A percentile compares a stretch with the other conserved stretches of the same genome.
These are phyloP conservation scores for Pachyuromys duprasi DNA, from an alignment of 2,797 vertebrate genomes.

Conservation along the genomic window DNA sequence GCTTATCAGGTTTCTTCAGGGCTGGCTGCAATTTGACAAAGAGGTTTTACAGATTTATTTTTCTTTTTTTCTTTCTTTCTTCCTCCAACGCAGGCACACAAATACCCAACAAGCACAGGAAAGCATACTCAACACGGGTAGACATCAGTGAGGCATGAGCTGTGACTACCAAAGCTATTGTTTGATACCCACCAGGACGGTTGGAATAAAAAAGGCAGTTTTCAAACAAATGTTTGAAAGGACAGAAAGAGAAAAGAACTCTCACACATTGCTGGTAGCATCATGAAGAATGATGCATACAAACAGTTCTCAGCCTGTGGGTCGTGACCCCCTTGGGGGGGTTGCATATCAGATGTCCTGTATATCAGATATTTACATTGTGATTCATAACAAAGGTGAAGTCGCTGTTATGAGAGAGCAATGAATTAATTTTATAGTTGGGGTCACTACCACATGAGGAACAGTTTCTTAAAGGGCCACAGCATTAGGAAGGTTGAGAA, in stretches of 20 bases:
- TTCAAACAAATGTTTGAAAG: neutral
- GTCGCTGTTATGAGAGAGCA: neutral
- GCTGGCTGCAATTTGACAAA: no score
- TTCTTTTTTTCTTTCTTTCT: neutral
- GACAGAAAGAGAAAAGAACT: neutral
- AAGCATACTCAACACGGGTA: neutral
- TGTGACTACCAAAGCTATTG: neutral
- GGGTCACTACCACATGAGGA: neutral
- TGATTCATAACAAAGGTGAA: neutral
- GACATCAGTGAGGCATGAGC: neutral
- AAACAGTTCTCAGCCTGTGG: no score
- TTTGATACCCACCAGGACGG: neutral
- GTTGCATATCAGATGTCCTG: neutral
- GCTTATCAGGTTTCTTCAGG: no score
- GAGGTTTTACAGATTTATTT: neutral
- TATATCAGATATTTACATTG: neutral
- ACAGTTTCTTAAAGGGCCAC: neutral
- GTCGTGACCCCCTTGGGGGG: neutral
- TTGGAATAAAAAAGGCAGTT: neutral
- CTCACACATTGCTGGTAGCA: neutral
- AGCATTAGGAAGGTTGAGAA: neutral
- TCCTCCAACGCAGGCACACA: neutral
- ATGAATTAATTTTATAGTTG: neutral
- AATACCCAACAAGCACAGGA: constrained; percentile 1
- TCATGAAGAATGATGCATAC: neutral